Evolutionary conservation across 2,888 invertebrate species (phyloP).

Genomic region (Eristalis intricaria): DNA sequence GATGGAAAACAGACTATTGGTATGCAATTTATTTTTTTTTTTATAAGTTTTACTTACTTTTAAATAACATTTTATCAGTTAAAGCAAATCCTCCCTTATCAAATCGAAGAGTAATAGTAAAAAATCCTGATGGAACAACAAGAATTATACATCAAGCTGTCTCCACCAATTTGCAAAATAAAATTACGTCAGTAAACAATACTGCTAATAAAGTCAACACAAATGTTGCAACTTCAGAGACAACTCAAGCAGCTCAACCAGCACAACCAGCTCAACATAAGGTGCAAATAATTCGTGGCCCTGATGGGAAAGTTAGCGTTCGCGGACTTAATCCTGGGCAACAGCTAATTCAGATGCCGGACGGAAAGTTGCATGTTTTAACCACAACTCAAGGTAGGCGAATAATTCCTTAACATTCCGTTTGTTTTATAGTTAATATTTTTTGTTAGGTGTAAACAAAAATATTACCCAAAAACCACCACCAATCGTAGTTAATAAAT

Average conservation of each 20-base stretch:
- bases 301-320: slow-evolving; percentile 95
- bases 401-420: background rate
- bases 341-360: slow-evolving; percentile 95
- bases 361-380: slow-evolving; percentile 93
- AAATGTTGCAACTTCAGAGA: slow-evolving; percentile 84
- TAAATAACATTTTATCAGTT: slow-evolving; percentile 10
- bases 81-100: slow-evolving; percentile 74
- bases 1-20: slow-evolving; percentile 83
- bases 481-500: slow-evolving; percentile 29
- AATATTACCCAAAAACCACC: slow-evolving; percentile 35
- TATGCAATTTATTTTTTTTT: slow-evolving; percentile 54
- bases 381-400: slow-evolving; percentile 81
- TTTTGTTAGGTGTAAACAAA: slow-evolving; percentile 31
- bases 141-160: slow-evolving; percentile 86
- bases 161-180: slow-evolving; percentile 83
- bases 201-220: slow-evolving; percentile 74
- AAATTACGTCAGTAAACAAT: slow-evolving; percentile 85
- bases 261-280: slow-evolving; percentile 85
- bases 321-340: slow-evolving; percentile 95
- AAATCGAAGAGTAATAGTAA: slow-evolving; percentile 81
- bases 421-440: background rate
- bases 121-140: slow-evolving; percentile 84
- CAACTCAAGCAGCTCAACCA: slow-evolving; percentile 83
- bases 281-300: slow-evolving; percentile 94
- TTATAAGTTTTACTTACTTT: background rate